phyloP scores from a whole-genome alignment of 2,113 vertebrate genomes.

The Chascanopsetta lugubris region DNA sequence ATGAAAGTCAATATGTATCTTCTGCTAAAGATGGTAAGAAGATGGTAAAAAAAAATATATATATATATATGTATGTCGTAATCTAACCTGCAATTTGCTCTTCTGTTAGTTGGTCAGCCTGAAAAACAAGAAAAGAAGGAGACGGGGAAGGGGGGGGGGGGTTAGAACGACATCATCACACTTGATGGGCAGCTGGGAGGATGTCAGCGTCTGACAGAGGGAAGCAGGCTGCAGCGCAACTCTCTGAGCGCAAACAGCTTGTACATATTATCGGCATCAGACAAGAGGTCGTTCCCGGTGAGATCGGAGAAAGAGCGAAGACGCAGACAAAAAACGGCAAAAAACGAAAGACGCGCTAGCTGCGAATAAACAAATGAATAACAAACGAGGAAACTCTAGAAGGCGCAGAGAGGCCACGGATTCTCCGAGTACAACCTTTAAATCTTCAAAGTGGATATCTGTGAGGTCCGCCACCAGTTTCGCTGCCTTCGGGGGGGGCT shows the following conservation, averaged over 20 bases:
- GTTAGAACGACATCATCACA: background rate
- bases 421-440: constrained; percentile 72
- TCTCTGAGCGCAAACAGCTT: no score
- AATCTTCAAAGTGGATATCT: constrained; percentile 68
- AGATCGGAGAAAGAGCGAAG: no score
- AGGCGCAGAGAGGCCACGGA: background rate
- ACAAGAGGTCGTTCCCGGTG: no score
- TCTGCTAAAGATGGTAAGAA: background rate
- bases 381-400: background rate
- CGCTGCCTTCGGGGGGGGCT: constrained; percentile 70
- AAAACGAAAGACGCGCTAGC: background rate
- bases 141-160: background rate
- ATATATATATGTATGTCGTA: background rate
- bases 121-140: constrained; percentile 19
- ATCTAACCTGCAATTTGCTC: constrained; percentile 97
- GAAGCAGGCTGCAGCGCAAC: background rate
- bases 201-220: background rate
- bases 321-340: background rate
- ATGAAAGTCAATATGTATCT: background rate
- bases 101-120: constrained; percentile 98
- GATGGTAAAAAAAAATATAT: no score
- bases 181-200: no score
- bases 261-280: no score
- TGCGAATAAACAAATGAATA: background rate
- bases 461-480: constrained; percentile 78